Evolutionary conservation across 2,113 vertebrate species (phyloP), one percentile per base, ranked within the genome.

Genomic region (Clarias macrocephalus): DNA sequence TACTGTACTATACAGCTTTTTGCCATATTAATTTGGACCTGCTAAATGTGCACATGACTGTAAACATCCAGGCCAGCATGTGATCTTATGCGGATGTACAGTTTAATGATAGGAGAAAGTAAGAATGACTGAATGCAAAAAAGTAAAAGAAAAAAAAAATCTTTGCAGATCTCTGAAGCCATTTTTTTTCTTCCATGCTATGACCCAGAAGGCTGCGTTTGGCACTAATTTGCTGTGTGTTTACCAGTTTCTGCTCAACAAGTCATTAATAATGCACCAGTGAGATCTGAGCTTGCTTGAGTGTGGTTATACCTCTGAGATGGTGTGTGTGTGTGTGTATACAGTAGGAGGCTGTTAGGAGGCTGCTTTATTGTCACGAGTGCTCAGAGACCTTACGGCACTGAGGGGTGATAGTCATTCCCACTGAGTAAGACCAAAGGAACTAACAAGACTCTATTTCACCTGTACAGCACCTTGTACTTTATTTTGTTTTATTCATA

Each of bases 321-420:
- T 28, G 66, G 66, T 63, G 68, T 65, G 79, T 59, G 77, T 13
- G 52, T 37, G 60, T 28, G 28, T 88, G 79, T 37, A 37, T 37
- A 37, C 33, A 37, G 33, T 54, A 37, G 21, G 54, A 11, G 85
- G 65, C 30, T 37, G 85, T 87, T 77, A 87, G 82, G 65, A 81
- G 56, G 33, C 23, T 79, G 87, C 76, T 88, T 80, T 85, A 80
- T 85, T 88, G 83, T 88, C 75, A 88, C 12, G 83, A 56, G 56
- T 85, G 83, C 57, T 85, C 54, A 62, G 83, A 57, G 87, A 85
- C 83, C 68, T 65, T 28, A 16, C 62, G 57, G 66, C 77, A 73
- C 57, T 62, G 56, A 88, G 65, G 42, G 25, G 65, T 88, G 76
- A 85, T 85, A 57, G 83, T 30, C 80, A 84, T 87, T 83, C 52